Conservation (phyloP, 2,888 invertebrate genomes). For the Hartigia nigra region DNA sequence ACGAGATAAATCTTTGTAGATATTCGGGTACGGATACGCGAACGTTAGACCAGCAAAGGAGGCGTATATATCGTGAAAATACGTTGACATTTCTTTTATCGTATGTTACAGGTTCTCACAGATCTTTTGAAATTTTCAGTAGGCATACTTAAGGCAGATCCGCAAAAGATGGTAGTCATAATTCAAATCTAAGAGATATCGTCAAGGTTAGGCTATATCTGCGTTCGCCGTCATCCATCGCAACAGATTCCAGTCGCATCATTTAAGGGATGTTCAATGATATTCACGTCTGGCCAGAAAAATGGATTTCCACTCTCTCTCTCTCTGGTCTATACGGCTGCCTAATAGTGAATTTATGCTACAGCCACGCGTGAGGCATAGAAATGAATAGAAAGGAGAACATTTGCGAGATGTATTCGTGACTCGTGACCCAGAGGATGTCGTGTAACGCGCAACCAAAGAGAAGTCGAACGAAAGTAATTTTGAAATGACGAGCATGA, state of each 20-base stretch:
- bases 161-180: not conserved
- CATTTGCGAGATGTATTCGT: not conserved
- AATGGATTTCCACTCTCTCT: not conserved
- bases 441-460: no score
- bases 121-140: not conserved
- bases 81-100: not conserved
- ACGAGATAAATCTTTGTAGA: not conserved
- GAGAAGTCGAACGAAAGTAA: no score
- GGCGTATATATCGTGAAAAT: not conserved
- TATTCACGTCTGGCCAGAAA: not conserved
- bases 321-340: not conserved
- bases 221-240: not conserved
- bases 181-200: not conserved
- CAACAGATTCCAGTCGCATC: not conserved
- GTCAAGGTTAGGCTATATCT: not conserved
- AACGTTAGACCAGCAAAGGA: not conserved
- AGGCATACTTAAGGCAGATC: not conserved
- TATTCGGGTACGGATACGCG: not conserved
- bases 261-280: not conserved
- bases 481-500: no score
- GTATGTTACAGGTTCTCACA: not conserved
- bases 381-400: not conserved
- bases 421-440: no score
- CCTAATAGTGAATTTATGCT: not conserved
- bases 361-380: not conserved